These are phyloP conservation scores for Acleris cristana DNA, from an alignment of 2,888 invertebrate genomes.

Conservation along the genomic window DNA sequence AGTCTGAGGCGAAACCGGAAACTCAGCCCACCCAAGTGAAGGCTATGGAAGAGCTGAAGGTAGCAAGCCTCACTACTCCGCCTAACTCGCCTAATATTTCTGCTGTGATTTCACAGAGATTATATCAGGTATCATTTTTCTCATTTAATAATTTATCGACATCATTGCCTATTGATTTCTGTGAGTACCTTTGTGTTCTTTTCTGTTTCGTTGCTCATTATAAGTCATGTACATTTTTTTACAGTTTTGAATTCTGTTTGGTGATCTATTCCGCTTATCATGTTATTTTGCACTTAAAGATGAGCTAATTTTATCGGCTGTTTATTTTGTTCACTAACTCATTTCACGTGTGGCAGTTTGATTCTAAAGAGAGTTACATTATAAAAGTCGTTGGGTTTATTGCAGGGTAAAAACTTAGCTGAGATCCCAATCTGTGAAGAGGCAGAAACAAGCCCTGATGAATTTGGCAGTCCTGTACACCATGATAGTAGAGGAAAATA, in stretches of 20 bases:
- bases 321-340: slow-evolving; percentile 32
- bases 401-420: slow-evolving; percentile 83
- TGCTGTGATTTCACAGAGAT: slow-evolving; percentile 83
- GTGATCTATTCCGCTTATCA: slow-evolving; percentile 37
- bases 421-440: slow-evolving; percentile 87
- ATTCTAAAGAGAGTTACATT: too few species aligned
- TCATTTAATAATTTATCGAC: slow-evolving; percentile 56
- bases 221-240: slow-evolving; percentile 14
- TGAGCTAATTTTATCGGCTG: slow-evolving; percentile 35
- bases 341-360: slow-evolving; percentile 8
- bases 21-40: slow-evolving; percentile 71
- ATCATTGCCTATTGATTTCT: slow-evolving; percentile 73
- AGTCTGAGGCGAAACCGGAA: slow-evolving; percentile 69
- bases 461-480: slow-evolving; percentile 81
- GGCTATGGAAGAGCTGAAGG: slow-evolving; percentile 80
- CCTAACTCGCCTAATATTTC: slow-evolving; percentile 91
- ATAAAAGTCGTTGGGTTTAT: background rate
- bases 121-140: slow-evolving; percentile 80
- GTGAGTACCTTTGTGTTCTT: slow-evolving; percentile 76
- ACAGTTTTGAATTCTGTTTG: slow-evolving; percentile 34
- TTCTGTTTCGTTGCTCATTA: slow-evolving; percentile 49
- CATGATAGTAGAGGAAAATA: slow-evolving; percentile 72
- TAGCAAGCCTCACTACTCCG: slow-evolving; percentile 83
- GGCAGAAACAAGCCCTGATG: slow-evolving; percentile 85
- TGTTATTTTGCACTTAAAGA: slow-evolving; percentile 41